Conservation (phyloP, 2,888 invertebrate species). For the Prenolepis imparis region DNA sequence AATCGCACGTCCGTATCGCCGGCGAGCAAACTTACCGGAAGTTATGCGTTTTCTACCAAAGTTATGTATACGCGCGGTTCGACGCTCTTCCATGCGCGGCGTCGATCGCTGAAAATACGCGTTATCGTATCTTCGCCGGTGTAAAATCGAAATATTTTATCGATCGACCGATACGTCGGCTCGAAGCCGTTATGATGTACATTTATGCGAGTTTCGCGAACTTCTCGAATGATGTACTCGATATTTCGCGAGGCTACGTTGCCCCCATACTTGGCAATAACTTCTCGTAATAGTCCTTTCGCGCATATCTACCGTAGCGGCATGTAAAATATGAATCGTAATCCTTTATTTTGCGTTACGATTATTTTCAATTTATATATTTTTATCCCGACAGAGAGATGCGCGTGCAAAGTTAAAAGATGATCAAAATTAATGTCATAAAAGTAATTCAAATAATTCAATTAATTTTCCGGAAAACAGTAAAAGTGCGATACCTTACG, state of each 20-base stretch:
- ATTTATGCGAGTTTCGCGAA: constrained; percentile 48
- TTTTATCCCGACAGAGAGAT: not conserved
- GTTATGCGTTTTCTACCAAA: constrained; percentile 61
- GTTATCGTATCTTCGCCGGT: constrained; percentile 32
- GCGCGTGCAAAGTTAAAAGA: not conserved
- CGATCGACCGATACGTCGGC: constrained; percentile 18
- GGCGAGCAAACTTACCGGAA: constrained; percentile 60
- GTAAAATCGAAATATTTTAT: constrained; percentile 48
- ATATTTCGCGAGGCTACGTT: constrained; percentile 29
- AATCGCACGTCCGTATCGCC: constrained; percentile 48
- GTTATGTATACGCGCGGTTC: constrained; percentile 46
- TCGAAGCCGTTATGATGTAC: constrained; percentile 29
- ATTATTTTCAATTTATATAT: not conserved
- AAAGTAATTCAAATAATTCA: not conserved
- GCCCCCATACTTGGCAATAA: constrained; percentile 6
- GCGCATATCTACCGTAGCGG: constrained; percentile 21
- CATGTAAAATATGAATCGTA: constrained; percentile 11
- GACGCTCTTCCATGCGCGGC: constrained; percentile 37
- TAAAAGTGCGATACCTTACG: not conserved
- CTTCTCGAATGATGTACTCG: constrained; percentile 48
- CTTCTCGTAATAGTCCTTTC: constrained; percentile 28
- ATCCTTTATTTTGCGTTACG: not conserved
- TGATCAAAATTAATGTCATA: not conserved
- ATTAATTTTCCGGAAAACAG: not conserved
- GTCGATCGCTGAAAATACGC: constrained; percentile 54